Evolutionary conservation across 2,113 vertebrate species (phyloP).

Genomic region (Colinus virginianus): DNA sequence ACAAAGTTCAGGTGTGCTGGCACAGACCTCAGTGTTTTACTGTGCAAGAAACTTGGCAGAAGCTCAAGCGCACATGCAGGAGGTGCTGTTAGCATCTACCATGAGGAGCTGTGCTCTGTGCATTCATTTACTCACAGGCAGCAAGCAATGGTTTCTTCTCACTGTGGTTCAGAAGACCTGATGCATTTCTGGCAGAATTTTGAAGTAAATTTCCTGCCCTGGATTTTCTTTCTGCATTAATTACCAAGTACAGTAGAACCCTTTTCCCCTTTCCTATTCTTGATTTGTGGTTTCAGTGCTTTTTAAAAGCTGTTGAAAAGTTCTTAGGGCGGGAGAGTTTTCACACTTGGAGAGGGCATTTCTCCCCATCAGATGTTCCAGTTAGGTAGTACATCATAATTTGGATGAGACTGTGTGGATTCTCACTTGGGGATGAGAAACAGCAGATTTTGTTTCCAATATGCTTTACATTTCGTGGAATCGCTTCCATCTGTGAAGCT

Average conservation of each 20-base stretch:
- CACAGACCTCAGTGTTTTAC: accelerated
- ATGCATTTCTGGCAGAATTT: background rate
- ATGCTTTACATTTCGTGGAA: background rate
- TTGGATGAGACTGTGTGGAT: background rate
- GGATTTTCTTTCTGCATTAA: background rate
- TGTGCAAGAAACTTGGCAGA: accelerated
- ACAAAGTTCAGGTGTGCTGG: background rate
- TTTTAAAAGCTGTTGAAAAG: background rate
- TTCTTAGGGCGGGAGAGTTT: background rate
- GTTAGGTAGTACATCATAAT: accelerated
- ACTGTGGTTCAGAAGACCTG: background rate
- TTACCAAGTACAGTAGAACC: accelerated
- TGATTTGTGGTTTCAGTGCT: background rate
- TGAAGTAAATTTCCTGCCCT: background rate
- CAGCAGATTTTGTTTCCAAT: slow-evolving; percentile 34
- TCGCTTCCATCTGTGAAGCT: background rate
- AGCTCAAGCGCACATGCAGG: accelerated
- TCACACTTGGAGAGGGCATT: background rate
- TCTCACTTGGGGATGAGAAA: background rate
- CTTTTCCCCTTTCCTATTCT: background rate
- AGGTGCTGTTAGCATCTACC: background rate
- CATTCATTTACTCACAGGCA: background rate
- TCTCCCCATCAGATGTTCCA: background rate
- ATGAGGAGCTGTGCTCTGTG: background rate
- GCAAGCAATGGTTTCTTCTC: background rate